Conservation (phyloP, 2,888 invertebrate species). For the Arenicola marina region DNA sequence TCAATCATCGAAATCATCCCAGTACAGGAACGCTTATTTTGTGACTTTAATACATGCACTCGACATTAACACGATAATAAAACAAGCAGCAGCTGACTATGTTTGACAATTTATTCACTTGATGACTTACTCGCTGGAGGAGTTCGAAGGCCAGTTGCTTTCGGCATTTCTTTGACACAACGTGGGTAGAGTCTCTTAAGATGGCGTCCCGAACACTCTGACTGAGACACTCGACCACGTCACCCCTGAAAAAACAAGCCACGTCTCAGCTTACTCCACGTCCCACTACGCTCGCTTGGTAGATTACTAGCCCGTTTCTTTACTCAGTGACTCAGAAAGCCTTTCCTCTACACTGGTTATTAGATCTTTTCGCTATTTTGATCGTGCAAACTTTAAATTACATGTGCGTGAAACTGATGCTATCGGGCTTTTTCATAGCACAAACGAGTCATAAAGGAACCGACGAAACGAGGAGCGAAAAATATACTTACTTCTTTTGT, state of each 20-base stretch:
- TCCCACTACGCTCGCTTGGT: too few relatives aligned
- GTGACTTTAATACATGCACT: neutral
- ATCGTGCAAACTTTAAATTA: neutral
- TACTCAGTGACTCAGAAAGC: too few relatives aligned
- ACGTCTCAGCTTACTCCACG: too few relatives aligned
- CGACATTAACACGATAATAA: neutral
- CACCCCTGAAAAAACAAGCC: conserved; percentile 57
- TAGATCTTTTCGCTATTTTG: too few relatives aligned
- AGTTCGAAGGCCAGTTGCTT: conserved; percentile 89
- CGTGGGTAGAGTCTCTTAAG: conserved; percentile 72
- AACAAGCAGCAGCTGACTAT: neutral
- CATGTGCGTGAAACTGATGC: neutral
- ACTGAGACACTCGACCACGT: conserved; percentile 85
- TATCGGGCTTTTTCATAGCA: too few relatives aligned
- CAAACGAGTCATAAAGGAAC: too few relatives aligned
- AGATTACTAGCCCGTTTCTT: too few relatives aligned
- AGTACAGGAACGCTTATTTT: too few relatives aligned
- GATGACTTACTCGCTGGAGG: conserved; percentile 71
- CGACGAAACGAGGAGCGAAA: neutral
- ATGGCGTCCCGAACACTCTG: conserved; percentile 89
- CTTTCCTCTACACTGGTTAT: too few relatives aligned
- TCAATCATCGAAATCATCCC: too few relatives aligned
- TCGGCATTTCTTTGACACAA: conserved; percentile 84
- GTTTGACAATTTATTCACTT: too few relatives aligned
- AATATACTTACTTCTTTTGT: conserved; percentile 55